Conservation (phyloP, 2,888 invertebrate species). For the Drosophila atripex region DNA sequence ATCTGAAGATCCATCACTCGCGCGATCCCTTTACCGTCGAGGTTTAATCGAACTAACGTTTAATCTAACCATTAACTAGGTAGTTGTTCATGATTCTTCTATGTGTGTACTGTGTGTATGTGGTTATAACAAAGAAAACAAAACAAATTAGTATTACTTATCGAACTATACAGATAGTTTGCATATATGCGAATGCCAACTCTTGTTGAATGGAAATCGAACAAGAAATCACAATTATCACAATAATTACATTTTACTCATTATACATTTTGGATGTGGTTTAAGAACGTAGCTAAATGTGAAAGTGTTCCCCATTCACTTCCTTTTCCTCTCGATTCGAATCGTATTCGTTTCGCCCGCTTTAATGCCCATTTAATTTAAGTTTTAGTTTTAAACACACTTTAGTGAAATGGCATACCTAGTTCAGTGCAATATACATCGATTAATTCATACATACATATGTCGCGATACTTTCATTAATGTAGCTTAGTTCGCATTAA, state of each 20-base stretch:
- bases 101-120: conserved; percentile 70
- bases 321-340: conserved; percentile 21
- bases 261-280: conserved; percentile 75
- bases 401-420: conserved; percentile 70
- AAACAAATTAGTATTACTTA: conserved; percentile 77
- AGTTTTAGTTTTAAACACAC: conserved; percentile 45
- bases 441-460: conserved; percentile 40
- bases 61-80: conserved; percentile 63
- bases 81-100: conserved; percentile 74
- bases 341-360: conserved; percentile 48
- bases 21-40: conserved; percentile 94
- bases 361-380: conserved; percentile 37
- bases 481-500: conserved; percentile 53
- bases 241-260: conserved; percentile 68
- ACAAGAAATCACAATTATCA: conserved; percentile 48
- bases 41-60: conserved; percentile 78
- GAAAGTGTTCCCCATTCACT: conserved; percentile 54
- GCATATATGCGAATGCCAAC: conserved; percentile 64
- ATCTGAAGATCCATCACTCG: conserved; percentile 94
- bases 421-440: conserved; percentile 72
- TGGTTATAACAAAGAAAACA: conserved; percentile 60
- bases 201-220: conserved; percentile 56
- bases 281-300: conserved; percentile 73
- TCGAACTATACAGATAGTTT: conserved; percentile 59
- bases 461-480: conserved; percentile 51